Conservation (phyloP, 2,888 invertebrate species). For the Macroteleia sp. region DNA sequence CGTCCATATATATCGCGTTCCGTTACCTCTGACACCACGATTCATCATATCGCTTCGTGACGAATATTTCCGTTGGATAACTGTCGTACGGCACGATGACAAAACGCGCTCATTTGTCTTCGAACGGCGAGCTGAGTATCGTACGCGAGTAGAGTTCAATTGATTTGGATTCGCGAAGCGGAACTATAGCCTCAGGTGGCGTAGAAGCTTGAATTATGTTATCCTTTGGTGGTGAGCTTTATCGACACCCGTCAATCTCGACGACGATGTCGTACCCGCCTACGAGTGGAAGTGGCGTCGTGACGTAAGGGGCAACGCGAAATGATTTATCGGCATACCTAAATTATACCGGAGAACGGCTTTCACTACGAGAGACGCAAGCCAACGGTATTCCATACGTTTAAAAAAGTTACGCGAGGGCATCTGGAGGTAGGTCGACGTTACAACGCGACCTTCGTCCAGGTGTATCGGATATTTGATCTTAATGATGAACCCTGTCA, state of each 20-base stretch:
- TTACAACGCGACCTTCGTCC: conserved; percentile 39
- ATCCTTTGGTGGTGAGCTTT: conserved; percentile 42
- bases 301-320: conserved; percentile 47
- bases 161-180: conserved; percentile 34
- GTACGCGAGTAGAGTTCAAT: conserved; percentile 9
- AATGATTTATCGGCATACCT: conserved; percentile 61
- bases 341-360: conserved; percentile 48
- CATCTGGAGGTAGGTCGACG: conserved; percentile 11
- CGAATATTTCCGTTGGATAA: conserved; percentile 52
- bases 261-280: conserved; percentile 50
- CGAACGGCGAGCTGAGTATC: conserved; percentile 13
- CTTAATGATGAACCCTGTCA: conserved; percentile 16
- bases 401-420: conserved; percentile 29
- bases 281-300: conserved; percentile 22
- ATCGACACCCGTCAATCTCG: conserved; percentile 63
- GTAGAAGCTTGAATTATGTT: conserved; percentile 55
- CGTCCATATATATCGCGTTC: conserved; percentile 35
- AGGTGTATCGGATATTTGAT: conserved; percentile 30
- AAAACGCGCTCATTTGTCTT: conserved; percentile 57
- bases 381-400: conserved; percentile 15
- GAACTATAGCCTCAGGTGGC: not conserved
- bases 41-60: conserved; percentile 48
- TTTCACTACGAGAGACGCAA: conserved; percentile 34
- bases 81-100: conserved; percentile 52
- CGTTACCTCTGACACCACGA: conserved; percentile 34